phyloP scores from a whole-genome alignment of 2,888 invertebrate species.

The Lithosia quadra region DNA sequence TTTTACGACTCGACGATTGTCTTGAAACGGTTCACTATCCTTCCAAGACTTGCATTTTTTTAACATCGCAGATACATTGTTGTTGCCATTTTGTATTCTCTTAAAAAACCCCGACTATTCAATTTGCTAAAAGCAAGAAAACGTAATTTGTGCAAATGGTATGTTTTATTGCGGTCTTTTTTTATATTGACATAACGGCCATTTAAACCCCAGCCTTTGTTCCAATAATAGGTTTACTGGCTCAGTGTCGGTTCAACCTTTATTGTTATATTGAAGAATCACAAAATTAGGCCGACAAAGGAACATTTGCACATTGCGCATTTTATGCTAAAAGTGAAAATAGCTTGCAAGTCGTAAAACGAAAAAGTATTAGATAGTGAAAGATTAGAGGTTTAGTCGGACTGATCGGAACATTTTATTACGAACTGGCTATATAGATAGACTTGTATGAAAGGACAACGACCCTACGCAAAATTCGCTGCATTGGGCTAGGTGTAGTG shows the following conservation, averaged over 20 bases:
- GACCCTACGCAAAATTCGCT: slow-evolving; percentile 88
- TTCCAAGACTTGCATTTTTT: slow-evolving; percentile 67
- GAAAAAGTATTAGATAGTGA: slow-evolving; percentile 30
- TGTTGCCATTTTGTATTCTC: slow-evolving; percentile 31
- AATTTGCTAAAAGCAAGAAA: slow-evolving; percentile 61
- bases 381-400: slow-evolving; percentile 64
- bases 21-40: slow-evolving; percentile 46
- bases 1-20: slow-evolving; percentile 38
- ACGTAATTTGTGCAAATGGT: slow-evolving; percentile 80
- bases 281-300: slow-evolving; percentile 60
- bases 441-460: slow-evolving; percentile 78
- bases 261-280: slow-evolving; percentile 59
- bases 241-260: slow-evolving; percentile 41
- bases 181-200: slow-evolving; percentile 60
- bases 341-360: slow-evolving; percentile 52
- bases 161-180: slow-evolving; percentile 69
- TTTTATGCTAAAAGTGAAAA: slow-evolving; percentile 69
- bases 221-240: slow-evolving; percentile 57
- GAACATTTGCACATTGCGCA: slow-evolving; percentile 63
- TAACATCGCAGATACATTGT: slow-evolving; percentile 46
- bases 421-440: slow-evolving; percentile 56
- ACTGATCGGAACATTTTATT: slow-evolving; percentile 60
- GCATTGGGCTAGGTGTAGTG: slow-evolving; percentile 87
- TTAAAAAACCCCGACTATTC: slow-evolving; percentile 55
- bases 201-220: slow-evolving; percentile 66